phyloP scores from a whole-genome alignment of 2,797 vertebrate genomes.

The Oophaga sylvatica region DNA sequence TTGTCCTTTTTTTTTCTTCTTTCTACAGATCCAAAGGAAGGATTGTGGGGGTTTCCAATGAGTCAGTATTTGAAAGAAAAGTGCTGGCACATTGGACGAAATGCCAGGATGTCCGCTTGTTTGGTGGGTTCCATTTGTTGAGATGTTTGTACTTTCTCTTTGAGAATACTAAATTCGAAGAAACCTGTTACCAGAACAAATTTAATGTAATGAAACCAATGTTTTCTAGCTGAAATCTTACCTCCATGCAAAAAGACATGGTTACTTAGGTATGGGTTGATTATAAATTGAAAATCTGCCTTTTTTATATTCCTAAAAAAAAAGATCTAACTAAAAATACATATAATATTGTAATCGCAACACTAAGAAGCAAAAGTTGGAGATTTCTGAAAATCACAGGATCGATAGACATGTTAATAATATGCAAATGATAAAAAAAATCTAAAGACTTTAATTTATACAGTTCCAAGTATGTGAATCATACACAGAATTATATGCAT shows the following conservation, averaged over 20 bases:
- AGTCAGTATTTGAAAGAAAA: conserved; percentile 76
- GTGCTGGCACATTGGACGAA: conserved; percentile 77
- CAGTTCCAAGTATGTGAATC: no score
- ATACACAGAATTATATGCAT: no score
- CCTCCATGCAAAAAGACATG: conserved; percentile 7
- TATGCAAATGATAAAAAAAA: no score
- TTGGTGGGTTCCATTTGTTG: conserved; percentile 72
- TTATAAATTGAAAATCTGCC: neutral
- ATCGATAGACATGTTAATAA: no score
- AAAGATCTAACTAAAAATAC: neutral
- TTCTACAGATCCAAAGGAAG: conserved; percentile 67
- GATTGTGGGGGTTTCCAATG: conserved; percentile 80
- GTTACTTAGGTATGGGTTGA: neutral
- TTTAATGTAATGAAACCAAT: conserved; percentile 29
- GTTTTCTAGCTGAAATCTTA: conserved; percentile 49
- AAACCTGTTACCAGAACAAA: conserved; percentile 3
- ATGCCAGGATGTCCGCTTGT: conserved; percentile 82
- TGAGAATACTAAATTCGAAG: conserved; percentile 64
- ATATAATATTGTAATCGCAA: no score
- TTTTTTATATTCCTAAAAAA: neutral
- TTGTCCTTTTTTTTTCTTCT: conserved; percentile 39
- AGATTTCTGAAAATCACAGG: no score
- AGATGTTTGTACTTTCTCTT: neutral
- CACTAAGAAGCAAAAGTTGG: no score
- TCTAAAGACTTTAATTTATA: no score